A percentile compares a stretch with the other conserved stretches of the same genome.
Evolutionary conservation across 2,797 vertebrate genomes (phyloP).

Genomic region (Cyclura pinguis): DNA sequence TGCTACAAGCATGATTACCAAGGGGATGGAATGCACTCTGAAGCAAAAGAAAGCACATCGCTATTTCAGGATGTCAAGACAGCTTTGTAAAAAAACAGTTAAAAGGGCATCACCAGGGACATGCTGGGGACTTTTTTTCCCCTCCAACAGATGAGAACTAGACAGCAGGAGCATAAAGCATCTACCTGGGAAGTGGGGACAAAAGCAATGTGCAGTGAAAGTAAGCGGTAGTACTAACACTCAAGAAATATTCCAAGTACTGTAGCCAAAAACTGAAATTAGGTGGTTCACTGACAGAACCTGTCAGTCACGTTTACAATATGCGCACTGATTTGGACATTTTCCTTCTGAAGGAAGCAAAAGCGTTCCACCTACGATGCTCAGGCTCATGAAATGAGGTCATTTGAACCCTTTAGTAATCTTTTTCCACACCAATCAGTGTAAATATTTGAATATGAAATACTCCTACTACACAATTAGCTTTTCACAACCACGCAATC

Average conservation of each 20-base stretch:
- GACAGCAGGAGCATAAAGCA: neutral
- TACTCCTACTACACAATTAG: neutral
- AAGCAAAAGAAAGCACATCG: conserved; percentile 49
- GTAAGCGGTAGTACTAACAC: neutral
- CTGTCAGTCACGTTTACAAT: too few relatives aligned
- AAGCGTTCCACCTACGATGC: neutral
- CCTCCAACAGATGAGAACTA: neutral
- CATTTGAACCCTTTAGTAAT: neutral
- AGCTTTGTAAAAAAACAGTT: conserved; percentile 40
- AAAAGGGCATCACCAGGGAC: neutral
- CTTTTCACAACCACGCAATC: neutral
- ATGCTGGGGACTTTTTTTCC: neutral
- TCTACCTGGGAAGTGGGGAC: neutral
- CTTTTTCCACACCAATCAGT: neutral
- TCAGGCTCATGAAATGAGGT: neutral
- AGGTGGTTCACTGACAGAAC: too few relatives aligned
- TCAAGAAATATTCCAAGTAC: neutral
- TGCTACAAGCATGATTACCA: conserved; percentile 35
- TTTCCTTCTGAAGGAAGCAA: neutral
- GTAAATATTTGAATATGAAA: neutral
- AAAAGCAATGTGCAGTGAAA: neutral
- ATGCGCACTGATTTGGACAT: neutral
- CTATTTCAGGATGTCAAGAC: conserved; percentile 45
- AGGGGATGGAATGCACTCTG: conserved; percentile 31
- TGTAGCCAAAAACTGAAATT: neutral